Evolutionary conservation across 2,797 vertebrate species (phyloP).

Genomic region (Pangasius krempfi): DNA sequence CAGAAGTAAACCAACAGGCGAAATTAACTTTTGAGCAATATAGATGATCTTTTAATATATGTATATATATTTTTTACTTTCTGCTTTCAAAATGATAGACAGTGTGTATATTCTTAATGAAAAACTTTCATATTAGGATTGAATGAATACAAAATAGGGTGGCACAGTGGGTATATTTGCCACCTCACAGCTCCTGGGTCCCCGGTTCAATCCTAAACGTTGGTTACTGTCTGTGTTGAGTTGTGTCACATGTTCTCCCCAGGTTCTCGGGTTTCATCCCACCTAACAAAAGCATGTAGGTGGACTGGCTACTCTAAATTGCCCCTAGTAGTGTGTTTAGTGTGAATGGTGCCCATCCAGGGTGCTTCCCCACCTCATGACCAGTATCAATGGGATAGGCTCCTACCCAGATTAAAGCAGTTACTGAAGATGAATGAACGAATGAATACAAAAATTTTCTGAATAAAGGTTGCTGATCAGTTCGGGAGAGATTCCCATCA

Average conservation of each 20-base stretch:
- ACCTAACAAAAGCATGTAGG: neutral
- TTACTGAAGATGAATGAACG: neutral
- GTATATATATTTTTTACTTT: neutral
- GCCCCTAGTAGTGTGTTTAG: neutral
- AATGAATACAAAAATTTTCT: neutral
- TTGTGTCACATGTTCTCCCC: neutral
- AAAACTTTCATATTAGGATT: neutral
- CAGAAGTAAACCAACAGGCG: neutral
- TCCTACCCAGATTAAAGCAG: neutral
- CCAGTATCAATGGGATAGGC: neutral
- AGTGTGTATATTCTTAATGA: neutral
- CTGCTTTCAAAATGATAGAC: neutral
- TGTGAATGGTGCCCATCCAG: neutral
- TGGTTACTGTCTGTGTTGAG: neutral
- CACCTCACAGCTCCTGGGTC: neutral
- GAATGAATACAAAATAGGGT: too few species aligned
- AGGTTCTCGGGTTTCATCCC: neutral
- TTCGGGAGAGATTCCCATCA: neutral
- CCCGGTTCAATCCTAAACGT: neutral
- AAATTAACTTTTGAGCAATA: neutral
- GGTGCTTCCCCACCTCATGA: neutral
- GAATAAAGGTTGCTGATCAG: neutral
- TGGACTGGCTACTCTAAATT: neutral
- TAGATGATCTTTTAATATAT: neutral
- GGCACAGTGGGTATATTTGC: neutral